Conservation (phyloP, 1,140 invertebrate species). For the Aphaenogaster ashmeadi region DNA sequence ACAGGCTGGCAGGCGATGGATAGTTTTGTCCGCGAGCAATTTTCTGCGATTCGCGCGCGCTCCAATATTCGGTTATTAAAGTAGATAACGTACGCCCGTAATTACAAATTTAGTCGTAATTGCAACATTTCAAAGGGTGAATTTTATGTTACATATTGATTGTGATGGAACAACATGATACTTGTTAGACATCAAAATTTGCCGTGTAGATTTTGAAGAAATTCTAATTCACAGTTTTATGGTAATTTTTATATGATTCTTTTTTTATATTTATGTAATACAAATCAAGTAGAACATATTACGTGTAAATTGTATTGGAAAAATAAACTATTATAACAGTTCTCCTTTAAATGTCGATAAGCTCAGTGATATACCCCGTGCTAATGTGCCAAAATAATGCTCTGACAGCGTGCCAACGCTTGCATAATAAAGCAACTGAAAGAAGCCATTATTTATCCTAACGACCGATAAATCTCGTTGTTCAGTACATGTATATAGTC, state of each 20-base stretch:
- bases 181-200: neutral
- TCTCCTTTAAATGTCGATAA: constrained; percentile 43
- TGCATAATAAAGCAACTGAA: constrained; percentile 54
- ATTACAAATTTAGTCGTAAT: constrained; percentile 42
- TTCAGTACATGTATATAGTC: neutral
- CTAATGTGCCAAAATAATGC: constrained; percentile 42
- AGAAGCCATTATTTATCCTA: constrained; percentile 62
- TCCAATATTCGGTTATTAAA: constrained; percentile 54
- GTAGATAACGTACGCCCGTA: constrained; percentile 28
- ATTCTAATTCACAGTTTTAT: constrained; percentile 1
- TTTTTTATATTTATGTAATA: neutral
- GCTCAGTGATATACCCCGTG: neutral
- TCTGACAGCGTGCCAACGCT: constrained; percentile 10
- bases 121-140: constrained; percentile 32
- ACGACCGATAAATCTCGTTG: constrained; percentile 12
- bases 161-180: neutral
- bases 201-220: neutral
- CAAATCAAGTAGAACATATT: neutral
- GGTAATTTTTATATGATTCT: neutral
- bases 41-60: constrained; percentile 34
- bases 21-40: constrained; percentile 64
- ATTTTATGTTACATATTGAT: constrained; percentile 9
- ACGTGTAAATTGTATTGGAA: neutral
- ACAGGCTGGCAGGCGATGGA: constrained; percentile 71
- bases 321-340: constrained; percentile 10